These are phyloP conservation scores for Paramormyrops kingsleyae DNA, from an alignment of 2,113 vertebrate species.

Conservation along the genomic window DNA sequence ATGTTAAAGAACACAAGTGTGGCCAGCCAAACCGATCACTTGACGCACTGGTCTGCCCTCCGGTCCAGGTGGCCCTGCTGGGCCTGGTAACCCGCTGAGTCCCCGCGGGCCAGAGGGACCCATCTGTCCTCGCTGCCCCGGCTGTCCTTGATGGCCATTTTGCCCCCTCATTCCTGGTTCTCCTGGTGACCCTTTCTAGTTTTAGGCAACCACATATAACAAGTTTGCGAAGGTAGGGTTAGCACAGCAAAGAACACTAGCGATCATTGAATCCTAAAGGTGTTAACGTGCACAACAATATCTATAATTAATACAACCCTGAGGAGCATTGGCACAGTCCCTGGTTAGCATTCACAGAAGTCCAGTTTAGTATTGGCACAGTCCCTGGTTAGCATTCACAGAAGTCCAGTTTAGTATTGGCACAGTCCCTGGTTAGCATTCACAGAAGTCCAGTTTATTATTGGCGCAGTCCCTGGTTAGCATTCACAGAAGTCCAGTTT, in stretches of 20 bases:
- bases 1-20: not conserved
- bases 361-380: not conserved
- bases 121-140: constrained; percentile 68
- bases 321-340: not conserved
- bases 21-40: not conserved
- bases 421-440: constrained; percentile 26
- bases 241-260: not conserved
- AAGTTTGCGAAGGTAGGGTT: not conserved
- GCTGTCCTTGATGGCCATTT: constrained; percentile 72
- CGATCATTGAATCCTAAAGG: not conserved
- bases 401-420: not conserved
- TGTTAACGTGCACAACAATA: not conserved
- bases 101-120: constrained; percentile 73
- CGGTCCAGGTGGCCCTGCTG: constrained; percentile 71
- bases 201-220: not conserved
- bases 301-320: not conserved
- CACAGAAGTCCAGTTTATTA: constrained; percentile 27
- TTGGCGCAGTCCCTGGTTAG: not conserved
- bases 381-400: not conserved
- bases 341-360: constrained; percentile 39
- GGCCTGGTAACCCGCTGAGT: constrained; percentile 65
- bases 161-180: constrained; percentile 71
- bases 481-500: not conserved
- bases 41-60: constrained; percentile 68
- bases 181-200: constrained; percentile 84